Percentiles rank a stretch among this genome's conserved stretches.
Evolutionary conservation across 2,797 vertebrate species (phyloP).

Genomic region (Phoebastria nigripes): DNA sequence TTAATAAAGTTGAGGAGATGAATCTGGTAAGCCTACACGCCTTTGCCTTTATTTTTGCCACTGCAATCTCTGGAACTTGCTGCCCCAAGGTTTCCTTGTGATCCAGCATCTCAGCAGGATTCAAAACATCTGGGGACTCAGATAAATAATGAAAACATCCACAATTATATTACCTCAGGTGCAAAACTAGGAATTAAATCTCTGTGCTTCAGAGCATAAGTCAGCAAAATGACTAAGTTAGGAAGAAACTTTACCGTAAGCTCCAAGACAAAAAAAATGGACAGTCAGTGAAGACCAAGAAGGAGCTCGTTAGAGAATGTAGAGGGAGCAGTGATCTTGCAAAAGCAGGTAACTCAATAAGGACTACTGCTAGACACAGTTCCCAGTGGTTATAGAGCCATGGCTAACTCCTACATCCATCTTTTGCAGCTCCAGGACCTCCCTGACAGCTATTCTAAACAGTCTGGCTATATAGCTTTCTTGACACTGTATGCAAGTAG

Average conservation of each 20-base stretch:
- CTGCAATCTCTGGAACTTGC: not conserved
- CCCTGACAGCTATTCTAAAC: not conserved
- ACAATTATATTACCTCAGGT: not conserved
- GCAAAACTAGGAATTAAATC: not conserved
- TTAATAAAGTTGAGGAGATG: not conserved
- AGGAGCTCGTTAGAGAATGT: not conserved
- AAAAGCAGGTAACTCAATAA: not conserved
- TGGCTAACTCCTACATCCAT: not conserved
- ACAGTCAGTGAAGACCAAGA: not conserved
- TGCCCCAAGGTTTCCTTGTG: not conserved
- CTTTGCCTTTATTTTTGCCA: not conserved
- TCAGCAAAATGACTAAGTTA: not conserved
- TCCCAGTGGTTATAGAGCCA: not conserved
- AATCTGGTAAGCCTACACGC: not conserved
- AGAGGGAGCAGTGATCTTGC: not conserved
- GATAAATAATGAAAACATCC: not conserved
- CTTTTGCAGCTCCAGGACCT: not conserved
- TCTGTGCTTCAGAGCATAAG: not conserved
- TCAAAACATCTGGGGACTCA: not conserved
- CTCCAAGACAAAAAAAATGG: not conserved
- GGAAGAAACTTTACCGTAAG: not conserved
- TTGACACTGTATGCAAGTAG: not conserved
- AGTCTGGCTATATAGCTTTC: not conserved
- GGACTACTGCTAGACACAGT: not conserved
- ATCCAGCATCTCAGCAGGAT: not conserved